Percentiles rank a stretch among this genome's conserved stretches.
Conservation (phyloP, 2,888 invertebrate genomes). For the Miltochrista miniata region DNA sequence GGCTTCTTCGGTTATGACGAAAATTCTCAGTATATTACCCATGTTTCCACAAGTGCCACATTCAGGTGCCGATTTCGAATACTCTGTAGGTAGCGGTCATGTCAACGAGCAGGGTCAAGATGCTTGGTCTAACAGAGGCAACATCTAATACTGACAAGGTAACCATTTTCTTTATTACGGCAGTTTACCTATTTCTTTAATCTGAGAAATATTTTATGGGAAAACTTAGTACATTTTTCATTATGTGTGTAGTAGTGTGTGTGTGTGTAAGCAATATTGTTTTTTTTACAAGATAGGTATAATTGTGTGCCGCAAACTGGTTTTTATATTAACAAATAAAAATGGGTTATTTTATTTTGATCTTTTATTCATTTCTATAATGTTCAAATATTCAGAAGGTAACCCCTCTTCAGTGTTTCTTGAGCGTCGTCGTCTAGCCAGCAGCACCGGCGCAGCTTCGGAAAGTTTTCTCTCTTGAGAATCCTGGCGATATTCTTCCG, state of each 20-base stretch:
- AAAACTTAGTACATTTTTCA: conserved; percentile 5
- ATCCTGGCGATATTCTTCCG: too few relatives aligned
- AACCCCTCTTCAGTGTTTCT: too few relatives aligned
- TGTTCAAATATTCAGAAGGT: background rate
- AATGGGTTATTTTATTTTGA: background rate
- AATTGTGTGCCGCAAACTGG: background rate
- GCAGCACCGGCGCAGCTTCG: too few relatives aligned
- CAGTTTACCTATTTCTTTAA: background rate
- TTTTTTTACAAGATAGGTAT: conserved; percentile 9
- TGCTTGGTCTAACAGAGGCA: conserved; percentile 4
- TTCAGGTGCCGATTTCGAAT: background rate
- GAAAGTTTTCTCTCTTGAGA: too few relatives aligned
- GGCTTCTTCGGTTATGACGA: conserved; percentile 33
- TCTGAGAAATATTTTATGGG: background rate
- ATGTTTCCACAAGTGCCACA: conserved; percentile 55
- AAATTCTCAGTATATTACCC: conserved; percentile 51
- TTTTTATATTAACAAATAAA: conserved; percentile 1
- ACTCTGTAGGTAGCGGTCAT: background rate
- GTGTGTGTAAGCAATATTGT: background rate
- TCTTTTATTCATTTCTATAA: background rate
- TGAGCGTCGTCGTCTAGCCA: too few relatives aligned
- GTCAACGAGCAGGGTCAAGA: background rate
- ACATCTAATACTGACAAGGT: background rate
- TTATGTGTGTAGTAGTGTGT: background rate
- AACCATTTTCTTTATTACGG: background rate